Percentiles rank a stretch among this genome's conserved stretches.
Conservation (phyloP, 2,113 vertebrate species). For the Tichodroma muraria region DNA sequence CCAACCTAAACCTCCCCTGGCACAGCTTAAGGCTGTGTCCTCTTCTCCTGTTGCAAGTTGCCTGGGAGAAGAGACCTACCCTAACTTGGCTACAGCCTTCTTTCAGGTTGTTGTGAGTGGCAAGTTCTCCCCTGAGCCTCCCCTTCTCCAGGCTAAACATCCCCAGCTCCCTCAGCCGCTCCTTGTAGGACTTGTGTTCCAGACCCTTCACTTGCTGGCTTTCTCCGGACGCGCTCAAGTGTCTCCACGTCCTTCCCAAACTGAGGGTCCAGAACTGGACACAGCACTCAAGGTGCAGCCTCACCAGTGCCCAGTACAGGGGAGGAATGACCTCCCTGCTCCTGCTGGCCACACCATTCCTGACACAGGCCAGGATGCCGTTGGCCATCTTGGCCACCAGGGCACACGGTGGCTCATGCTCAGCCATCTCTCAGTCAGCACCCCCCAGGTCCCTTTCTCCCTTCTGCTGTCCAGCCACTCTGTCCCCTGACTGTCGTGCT, state of each 20-base stretch:
- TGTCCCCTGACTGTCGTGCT: background rate
- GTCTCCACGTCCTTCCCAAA: background rate
- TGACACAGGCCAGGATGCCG: background rate
- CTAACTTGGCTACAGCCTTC: background rate
- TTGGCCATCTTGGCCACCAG: background rate
- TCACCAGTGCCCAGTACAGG: background rate
- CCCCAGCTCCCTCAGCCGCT: background rate
- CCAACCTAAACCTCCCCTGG: background rate
- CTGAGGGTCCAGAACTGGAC: rapidly evolving
- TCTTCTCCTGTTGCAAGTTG: background rate
- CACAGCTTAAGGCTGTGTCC: background rate
- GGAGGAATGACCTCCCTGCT: background rate
- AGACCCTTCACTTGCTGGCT: background rate
- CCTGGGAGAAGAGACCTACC: background rate
- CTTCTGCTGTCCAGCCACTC: background rate
- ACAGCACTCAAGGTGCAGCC: background rate
- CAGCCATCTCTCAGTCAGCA: background rate
- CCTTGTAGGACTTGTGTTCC: rapidly evolving
- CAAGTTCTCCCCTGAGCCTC: background rate
- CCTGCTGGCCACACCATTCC: background rate
- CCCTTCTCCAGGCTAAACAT: background rate
- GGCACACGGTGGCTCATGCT: background rate
- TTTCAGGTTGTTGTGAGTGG: background rate
- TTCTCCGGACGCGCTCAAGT: background rate
- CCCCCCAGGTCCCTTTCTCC: background rate